Conservation (phyloP, 2,888 invertebrate genomes). For the Pheosia tremula region DNA sequence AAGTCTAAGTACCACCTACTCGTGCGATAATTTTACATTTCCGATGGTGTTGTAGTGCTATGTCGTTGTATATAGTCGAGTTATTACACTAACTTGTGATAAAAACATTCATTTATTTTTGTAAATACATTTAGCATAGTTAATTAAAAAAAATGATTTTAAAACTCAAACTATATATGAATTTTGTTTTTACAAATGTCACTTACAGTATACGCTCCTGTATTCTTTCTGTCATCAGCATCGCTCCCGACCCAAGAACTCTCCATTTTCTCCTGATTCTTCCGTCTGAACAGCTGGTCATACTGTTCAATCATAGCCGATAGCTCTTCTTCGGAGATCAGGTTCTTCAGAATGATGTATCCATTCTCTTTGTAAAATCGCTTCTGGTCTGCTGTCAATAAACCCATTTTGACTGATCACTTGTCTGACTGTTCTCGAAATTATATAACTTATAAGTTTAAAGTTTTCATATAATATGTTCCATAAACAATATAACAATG, state of each 20-base stretch:
- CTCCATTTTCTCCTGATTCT: slow-evolving; percentile 77
- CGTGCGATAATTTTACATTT: too few relatives aligned
- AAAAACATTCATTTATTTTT: too few relatives aligned
- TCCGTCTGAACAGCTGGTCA: slow-evolving; percentile 77
- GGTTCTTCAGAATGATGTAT: slow-evolving; percentile 74
- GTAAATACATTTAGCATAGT: too few relatives aligned
- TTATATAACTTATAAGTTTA: background rate
- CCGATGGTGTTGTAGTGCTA: too few relatives aligned
- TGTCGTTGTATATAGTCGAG: too few relatives aligned
- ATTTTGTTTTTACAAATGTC: background rate
- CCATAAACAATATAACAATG: too few relatives aligned
- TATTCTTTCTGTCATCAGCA: slow-evolving; percentile 49
- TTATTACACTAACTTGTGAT: too few relatives aligned
- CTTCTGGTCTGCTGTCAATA: slow-evolving; percentile 71
- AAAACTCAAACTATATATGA: too few relatives aligned
- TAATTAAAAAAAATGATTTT: too few relatives aligned
- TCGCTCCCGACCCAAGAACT: slow-evolving; percentile 83
- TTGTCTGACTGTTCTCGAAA: background rate
- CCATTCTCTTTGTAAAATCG: slow-evolving; percentile 81
- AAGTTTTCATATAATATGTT: too few relatives aligned
- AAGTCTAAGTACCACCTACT: too few relatives aligned
- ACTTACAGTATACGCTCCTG: slow-evolving; percentile 52
- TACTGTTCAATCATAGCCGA: slow-evolving; percentile 75
- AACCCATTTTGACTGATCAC: slow-evolving; percentile 46
- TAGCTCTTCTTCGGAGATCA: slow-evolving; percentile 71